Percentiles rank a stretch among this genome's conserved stretches.
These are phyloP conservation scores for Gadopsis marmoratus DNA, from an alignment of 2,797 vertebrate genomes.

Conservation along the genomic window DNA sequence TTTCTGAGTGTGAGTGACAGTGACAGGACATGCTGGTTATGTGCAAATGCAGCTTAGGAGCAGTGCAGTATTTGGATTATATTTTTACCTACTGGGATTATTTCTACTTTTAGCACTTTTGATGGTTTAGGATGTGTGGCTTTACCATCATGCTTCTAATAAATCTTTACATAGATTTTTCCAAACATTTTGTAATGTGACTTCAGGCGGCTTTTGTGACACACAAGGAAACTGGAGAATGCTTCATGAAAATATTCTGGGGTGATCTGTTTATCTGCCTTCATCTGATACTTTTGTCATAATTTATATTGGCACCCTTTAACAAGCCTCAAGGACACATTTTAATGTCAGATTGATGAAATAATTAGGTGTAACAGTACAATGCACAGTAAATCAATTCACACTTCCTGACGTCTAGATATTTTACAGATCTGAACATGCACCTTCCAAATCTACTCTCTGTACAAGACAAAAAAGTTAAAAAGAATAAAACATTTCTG, in stretches of 20 bases:
- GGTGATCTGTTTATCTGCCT: background rate
- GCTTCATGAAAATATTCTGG: background rate
- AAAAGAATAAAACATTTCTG: background rate
- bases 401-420: conserved; percentile 5
- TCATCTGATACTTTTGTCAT: background rate
- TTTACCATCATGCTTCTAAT: background rate
- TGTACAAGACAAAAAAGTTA: background rate
- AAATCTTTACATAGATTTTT: background rate
- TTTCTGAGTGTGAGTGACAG: conserved; percentile 22
- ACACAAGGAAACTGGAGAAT: background rate
- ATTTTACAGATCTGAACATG: conserved; percentile 18
- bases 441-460: background rate
- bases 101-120: background rate
- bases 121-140: background rate
- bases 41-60: conserved; percentile 11
- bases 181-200: background rate
- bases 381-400: conserved; percentile 35
- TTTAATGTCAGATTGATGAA: conserved; percentile 21
- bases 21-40: conserved; percentile 15
- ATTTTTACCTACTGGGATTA: background rate
- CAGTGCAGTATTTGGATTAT: background rate
- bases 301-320: conserved; percentile 3
- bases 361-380: background rate
- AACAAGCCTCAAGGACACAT: conserved; percentile 23
- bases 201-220: background rate